Evolutionary conservation across 1,140 invertebrate genomes (phyloP).

Genomic region (Charaxes varanes): DNA sequence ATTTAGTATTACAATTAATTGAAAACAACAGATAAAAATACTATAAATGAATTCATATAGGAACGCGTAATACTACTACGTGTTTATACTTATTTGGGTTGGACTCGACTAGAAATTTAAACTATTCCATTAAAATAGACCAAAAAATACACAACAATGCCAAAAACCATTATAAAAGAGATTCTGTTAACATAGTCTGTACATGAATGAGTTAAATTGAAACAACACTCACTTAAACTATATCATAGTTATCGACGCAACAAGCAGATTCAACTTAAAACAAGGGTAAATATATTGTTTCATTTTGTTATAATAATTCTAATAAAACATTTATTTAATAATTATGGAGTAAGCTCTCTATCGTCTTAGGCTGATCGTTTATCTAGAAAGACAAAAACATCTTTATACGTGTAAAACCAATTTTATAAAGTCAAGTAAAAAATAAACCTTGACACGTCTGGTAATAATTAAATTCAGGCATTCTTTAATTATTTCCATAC

Average conservation of each 20-base stretch:
- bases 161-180: constrained; percentile 36
- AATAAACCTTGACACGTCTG: not conserved
- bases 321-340: constrained; percentile 68
- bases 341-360: constrained; percentile 68
- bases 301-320: constrained; percentile 56
- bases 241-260: constrained; percentile 51
- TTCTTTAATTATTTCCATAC: constrained; percentile 16
- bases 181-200: constrained; percentile 36
- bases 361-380: constrained; percentile 60
- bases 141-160: constrained; percentile 29
- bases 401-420: not conserved
- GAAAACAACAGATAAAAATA: constrained; percentile 25
- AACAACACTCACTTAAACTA: constrained; percentile 55
- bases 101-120: constrained; percentile 56
- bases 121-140: constrained; percentile 24
- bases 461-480: constrained; percentile 21
- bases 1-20: constrained; percentile 25
- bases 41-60: constrained; percentile 36
- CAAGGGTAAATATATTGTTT: constrained; percentile 65
- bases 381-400: constrained; percentile 45
- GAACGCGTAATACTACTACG: constrained; percentile 44
- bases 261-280: constrained; percentile 66
- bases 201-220: constrained; percentile 43
- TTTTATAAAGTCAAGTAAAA: not conserved
- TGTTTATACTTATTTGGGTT: constrained; percentile 54